Evolutionary conservation across 1,140 invertebrate species (phyloP).

Genomic region (Trichomalopsis sarcophagae): DNA sequence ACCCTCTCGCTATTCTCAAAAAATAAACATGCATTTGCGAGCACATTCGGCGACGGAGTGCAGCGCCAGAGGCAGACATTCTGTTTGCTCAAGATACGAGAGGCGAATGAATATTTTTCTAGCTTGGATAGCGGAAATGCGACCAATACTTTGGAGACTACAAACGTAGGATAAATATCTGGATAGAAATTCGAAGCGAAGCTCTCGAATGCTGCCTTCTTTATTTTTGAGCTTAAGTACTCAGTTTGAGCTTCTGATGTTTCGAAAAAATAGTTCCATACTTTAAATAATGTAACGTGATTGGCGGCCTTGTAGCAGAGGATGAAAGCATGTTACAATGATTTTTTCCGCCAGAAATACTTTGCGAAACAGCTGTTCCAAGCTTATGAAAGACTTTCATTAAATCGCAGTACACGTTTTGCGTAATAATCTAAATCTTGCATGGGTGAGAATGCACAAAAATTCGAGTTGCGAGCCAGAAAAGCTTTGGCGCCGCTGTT

Average conservation of each 20-base stretch:
- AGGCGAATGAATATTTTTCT: background rate
- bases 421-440: background rate
- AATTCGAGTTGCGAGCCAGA: background rate
- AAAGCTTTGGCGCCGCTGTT: background rate
- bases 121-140: background rate
- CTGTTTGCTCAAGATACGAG: background rate
- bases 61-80: background rate
- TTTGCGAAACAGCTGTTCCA: background rate
- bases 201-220: background rate
- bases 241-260: too few relatives aligned
- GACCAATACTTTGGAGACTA: background rate
- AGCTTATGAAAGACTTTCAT: background rate
- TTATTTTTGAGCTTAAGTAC: background rate
- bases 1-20: background rate
- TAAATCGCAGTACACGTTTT: background rate
- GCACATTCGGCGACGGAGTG: too few relatives aligned
- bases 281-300: too few relatives aligned
- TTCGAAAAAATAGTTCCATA: too few relatives aligned
- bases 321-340: too few relatives aligned
- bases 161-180: background rate
- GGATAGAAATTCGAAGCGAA: background rate
- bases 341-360: background rate
- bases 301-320: too few relatives aligned
- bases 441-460: background rate
- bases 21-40: background rate